phyloP scores from a whole-genome alignment of 2,113 vertebrate genomes.

The Phalacrocorax brasilianus region DNA sequence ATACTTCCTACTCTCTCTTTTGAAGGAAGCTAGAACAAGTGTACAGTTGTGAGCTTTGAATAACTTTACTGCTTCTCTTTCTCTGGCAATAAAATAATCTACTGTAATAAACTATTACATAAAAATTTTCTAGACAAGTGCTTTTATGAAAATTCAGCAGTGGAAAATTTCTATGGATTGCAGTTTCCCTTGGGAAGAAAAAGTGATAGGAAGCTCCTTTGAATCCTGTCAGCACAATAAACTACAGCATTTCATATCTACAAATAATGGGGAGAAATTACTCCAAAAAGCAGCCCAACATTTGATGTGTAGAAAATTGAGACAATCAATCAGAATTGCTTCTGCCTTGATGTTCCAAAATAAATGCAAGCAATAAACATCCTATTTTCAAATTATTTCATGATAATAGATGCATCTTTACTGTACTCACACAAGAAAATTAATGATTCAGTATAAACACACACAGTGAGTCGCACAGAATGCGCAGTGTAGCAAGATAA shows the following conservation, averaged over 20 bases:
- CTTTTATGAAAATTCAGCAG: slow-evolving; percentile 39
- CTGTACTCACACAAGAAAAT: not conserved
- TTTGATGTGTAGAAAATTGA: slow-evolving; percentile 6
- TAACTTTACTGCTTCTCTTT: not conserved
- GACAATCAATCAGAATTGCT: slow-evolving; percentile 5
- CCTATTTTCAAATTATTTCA: slow-evolving; percentile 31
- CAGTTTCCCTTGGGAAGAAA: slow-evolving; percentile 22
- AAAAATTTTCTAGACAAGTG: not conserved
- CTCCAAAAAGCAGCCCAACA: not conserved
- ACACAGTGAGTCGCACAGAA: not conserved
- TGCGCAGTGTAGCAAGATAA: not conserved
- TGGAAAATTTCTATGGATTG: not conserved
- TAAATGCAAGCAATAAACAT: slow-evolving; percentile 19
- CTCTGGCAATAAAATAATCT: not conserved
- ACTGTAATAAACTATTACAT: not conserved
- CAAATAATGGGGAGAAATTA: slow-evolving; percentile 34
- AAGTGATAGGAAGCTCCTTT: not conserved
- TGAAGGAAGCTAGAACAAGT: not conserved
- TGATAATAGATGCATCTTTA: not conserved
- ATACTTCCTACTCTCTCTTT: not conserved
- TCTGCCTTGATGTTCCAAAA: slow-evolving; percentile 8
- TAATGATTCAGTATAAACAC: not conserved
- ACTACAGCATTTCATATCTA: not conserved
- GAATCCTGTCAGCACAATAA: slow-evolving; percentile 14
- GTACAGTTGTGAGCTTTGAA: not conserved